Base-by-base conservation (phyloP, 2,797 vertebrate genomes). In the Florisuga fusca region DNA sequence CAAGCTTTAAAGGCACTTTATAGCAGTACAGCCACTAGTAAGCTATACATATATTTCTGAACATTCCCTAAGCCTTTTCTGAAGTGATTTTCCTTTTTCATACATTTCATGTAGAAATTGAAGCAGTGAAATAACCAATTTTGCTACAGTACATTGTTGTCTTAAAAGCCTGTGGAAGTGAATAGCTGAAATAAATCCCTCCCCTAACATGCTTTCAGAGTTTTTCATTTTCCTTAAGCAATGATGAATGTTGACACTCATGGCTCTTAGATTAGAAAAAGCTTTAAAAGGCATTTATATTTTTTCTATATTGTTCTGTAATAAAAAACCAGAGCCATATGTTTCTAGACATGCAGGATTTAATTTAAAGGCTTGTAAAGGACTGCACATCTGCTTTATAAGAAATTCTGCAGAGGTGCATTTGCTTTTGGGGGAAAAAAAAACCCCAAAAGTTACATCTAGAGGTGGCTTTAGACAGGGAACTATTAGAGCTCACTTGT, bases 171-270 rank as follows among this genome's bases (percentile, higher is more conserved):
- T 92, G 92, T 93, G 63, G 79, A 94, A 81, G 45, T 14, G 22
- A 89, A 61, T 21, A 74, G 83, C 89, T 93, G 87, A 94, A 94
- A 86, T 92, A 90, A 92, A 87, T 92, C 79, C 50, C 43, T 87
- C 53, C 54, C 2, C 4, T 89, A 69, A 81, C 27, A 55, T 27
- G 33, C 43, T 73, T 82, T 22, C 38, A 50, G 82, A 66, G 64
- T 13, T 89, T 91, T 92, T 63, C 2, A 3, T 89, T 90, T 93
- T 90, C 71, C 36, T 67, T 84, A 51, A 76, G 84, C 74, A 55
- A 10, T 80, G 34, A 84, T 84, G 45, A 46, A 81, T 94, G 76
- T 80, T 83, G 82, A 79, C 76, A 73, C 23, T 91, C 21, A 51
- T 8, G 59, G 67, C 64, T 92, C 79, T 90, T 87, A 83, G 50